Base-by-base conservation (phyloP, 2,888 invertebrate species). In the Latrodectus hesperus region DNA sequence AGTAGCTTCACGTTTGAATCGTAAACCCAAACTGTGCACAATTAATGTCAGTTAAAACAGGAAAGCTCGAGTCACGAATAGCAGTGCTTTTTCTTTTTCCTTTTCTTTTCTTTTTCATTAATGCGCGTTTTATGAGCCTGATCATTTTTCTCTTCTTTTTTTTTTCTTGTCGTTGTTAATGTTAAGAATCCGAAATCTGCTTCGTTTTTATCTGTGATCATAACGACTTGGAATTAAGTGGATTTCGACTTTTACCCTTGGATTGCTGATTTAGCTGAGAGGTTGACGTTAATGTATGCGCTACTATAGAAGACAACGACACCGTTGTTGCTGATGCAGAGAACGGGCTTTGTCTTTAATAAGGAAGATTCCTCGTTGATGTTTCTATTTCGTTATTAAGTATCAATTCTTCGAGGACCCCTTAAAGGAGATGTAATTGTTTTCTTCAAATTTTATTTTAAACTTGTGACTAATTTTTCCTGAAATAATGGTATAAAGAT, bases 31-130 rank as follows among this genome's bases (percentile, higher is more conserved):
- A 76, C 73, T 60, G 38, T 38, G 9, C 12, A 26, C 60, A 68
- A 76, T 83, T 83, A 83, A 83, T 83, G 83, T 83, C 76, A 70
- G 52, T 8, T 16, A 26, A 83, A 72, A 65, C 52, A 75, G 76
- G 83, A 83, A 38, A 83, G 76, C 17, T 51, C 64, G 14, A 60
- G 76, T 83, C 83, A 83, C 83, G 83, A 83, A 71, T 16, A 10
- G 49, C 22, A 76, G 38, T 4, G 38, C 1, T 38, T 38, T 38
- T 38, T 38, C 38, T 38, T 38, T 38, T 38, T 38, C 38, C 38
- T 38, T 64, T 70, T 70, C 16, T 70, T 76, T 76, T 70, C 22
- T 70, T 26, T 9, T 70, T 70, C 26, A 16, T 9, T 75, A 71
- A 77, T 71, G 64, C 83, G 68, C 51, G 71, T 76, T 83, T 83